These are phyloP conservation scores for Xiphias gladius DNA, from an alignment of 2,113 vertebrate genomes.

Conservation along the genomic window DNA sequence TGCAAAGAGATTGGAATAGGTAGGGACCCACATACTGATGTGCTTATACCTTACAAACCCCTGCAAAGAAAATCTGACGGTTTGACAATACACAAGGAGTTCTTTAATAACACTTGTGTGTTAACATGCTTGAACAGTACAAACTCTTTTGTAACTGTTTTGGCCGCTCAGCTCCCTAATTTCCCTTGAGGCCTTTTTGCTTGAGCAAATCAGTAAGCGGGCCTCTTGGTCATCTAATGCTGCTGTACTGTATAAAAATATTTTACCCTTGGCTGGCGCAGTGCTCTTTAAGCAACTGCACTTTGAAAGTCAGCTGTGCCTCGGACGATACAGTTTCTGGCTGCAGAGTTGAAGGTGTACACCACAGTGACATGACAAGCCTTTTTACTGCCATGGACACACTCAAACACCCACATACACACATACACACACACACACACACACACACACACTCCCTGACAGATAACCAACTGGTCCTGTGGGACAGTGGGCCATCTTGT, in stretches of 20 bases:
- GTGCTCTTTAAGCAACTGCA: slow-evolving; percentile 39
- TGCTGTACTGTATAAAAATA: slow-evolving; percentile 21
- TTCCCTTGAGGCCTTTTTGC: slow-evolving; percentile 30
- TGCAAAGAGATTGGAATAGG: not conserved
- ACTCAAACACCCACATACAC: not conserved
- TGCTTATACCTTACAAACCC: no score
- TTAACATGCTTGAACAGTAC: not conserved
- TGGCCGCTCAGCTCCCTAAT: slow-evolving; percentile 7
- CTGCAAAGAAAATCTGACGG: not conserved
- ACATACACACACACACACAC: slow-evolving; percentile 3
- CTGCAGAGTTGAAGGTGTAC: slow-evolving; percentile 13
- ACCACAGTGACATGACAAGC: not conserved
- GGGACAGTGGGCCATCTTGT: not conserved
- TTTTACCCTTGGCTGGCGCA: slow-evolving; percentile 22
- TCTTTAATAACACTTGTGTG: not conserved
- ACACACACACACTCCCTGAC: not conserved
- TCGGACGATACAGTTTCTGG: not conserved
- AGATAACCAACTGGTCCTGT: not conserved
- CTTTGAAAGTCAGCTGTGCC: slow-evolving; percentile 45
- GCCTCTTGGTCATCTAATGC: slow-evolving; percentile 20
- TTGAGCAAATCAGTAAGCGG: not conserved
- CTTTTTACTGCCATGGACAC: slow-evolving; percentile 14
- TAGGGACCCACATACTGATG: not conserved
- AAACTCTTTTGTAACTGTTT: no score
- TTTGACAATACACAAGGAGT: not conserved